Evolutionary conservation across 2,797 vertebrate genomes (phyloP), one percentile per base, ranked within the genome.

Genomic region (Parotocinclus haroldoi): DNA sequence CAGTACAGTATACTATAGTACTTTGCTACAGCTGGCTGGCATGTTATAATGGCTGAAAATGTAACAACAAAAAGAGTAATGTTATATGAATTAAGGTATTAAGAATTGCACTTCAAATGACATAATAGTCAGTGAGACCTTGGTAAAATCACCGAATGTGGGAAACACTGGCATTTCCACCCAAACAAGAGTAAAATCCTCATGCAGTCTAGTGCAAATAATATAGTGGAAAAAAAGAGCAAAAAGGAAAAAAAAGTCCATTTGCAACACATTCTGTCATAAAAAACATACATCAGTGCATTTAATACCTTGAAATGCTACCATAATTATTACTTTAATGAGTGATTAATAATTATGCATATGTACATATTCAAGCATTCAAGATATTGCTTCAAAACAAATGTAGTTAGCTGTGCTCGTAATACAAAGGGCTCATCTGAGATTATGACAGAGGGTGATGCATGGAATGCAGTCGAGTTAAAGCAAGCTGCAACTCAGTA

Each of bases 191-290:
- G 79, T 82, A 73, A 80, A 75, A 60, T 83, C 77, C 78, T 86
- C 89, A 92, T 90, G 90, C 89, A 90, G 79, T 57, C 66, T 81
- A 77, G 84, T 79, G 80, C 79, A 57, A 72, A 44, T 16, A 46
- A 64, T 62, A 48, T 27, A 13, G 27, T 27, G 45, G 46, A 13
- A 0, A 7, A 9, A 48, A 42, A 38, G 38, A 51, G 59, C 50
- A 48, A 62, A 44, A 5, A 44, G 13, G 14, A 64, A 11, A 54
- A 68, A 57, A 37, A 63, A 60, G 61, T 61, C 36, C 70, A 46
- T 58, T 19, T 73, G 63, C 53, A 78, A 70, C 68, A 78, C 76
- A 73, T 71, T 78, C 73, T 58, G 76, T 76, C 76, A 78, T 73
- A 74, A 57, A 57, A 58, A 75, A 56, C 58, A 38, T 68, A 8